A percentile compares a stretch with the other conserved stretches of the same genome.
phyloP scores from a whole-genome alignment of 2,797 vertebrate genomes.

The Darevskia mixta region DNA sequence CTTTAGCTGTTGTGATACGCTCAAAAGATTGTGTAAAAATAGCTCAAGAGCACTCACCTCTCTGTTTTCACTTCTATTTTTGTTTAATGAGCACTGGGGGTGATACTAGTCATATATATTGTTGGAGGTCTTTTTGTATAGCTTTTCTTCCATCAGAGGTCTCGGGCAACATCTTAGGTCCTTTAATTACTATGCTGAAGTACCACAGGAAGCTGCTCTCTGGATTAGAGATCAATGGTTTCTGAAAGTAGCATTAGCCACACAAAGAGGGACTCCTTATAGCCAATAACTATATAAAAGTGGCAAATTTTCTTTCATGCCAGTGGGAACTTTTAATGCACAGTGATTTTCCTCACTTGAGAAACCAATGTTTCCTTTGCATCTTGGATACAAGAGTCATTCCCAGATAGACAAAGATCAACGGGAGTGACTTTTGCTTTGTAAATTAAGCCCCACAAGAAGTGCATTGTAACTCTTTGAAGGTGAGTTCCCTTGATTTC shows the following conservation, averaged over 20 bases:
- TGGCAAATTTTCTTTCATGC: neutral
- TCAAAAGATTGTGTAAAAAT: neutral
- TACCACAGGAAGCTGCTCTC: slow-evolving; percentile 3
- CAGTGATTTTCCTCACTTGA: neutral
- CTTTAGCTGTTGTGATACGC: neutral
- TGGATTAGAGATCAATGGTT: neutral
- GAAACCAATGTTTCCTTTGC: neutral
- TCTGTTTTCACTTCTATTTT: neutral
- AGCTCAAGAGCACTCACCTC: neutral
- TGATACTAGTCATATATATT: neutral
- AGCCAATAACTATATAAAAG: neutral
- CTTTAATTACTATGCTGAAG: neutral
- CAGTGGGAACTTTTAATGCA: neutral
- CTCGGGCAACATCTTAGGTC: neutral
- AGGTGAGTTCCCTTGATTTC: neutral
- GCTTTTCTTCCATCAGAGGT: neutral
- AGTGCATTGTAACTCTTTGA: neutral
- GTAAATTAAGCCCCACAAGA: neutral
- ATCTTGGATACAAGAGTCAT: neutral
- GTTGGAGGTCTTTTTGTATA: neutral
- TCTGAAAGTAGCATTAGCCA: neutral
- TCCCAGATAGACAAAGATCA: neutral
- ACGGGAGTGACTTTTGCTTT: neutral
- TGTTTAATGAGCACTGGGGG: neutral
- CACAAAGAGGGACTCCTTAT: neutral